These are phyloP conservation scores for Anolis apletophallus DNA, from an alignment of 2,797 vertebrate species.

Conservation along the genomic window DNA sequence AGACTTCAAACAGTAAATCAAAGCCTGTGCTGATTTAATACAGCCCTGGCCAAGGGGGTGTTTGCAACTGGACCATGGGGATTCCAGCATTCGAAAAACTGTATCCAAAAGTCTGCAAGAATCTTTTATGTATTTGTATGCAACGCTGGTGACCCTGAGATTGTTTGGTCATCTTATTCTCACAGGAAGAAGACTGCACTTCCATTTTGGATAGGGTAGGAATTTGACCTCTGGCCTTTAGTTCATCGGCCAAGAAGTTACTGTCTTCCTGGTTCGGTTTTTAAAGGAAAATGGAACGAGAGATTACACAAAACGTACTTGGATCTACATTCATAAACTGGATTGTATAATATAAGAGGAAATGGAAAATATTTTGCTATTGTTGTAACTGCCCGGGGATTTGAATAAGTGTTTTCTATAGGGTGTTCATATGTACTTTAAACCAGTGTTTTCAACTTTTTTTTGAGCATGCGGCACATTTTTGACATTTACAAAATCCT, in stretches of 20 bases:
- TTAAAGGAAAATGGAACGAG: background rate
- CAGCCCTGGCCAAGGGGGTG: background rate
- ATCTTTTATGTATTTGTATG: slow-evolving; percentile 75
- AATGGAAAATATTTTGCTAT: background rate
- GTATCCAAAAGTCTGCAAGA: slow-evolving; percentile 59
- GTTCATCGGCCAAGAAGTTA: slow-evolving; percentile 39
- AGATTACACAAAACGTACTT: background rate
- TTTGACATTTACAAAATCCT: too few species aligned
- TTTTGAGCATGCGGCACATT: too few species aligned
- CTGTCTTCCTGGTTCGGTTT: slow-evolving; percentile 31
- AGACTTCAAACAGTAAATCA: slow-evolving; percentile 3
- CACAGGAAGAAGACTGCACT: slow-evolving; percentile 74
- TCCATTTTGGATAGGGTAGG: slow-evolving; percentile 68
- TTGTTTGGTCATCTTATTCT: slow-evolving; percentile 76
- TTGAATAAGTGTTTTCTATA: background rate
- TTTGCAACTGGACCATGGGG: background rate
- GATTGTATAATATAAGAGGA: background rate
- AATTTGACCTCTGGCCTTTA: slow-evolving; percentile 74
- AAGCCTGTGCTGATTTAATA: slow-evolving; percentile 1
- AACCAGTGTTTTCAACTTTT: too few species aligned
- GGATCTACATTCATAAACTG: background rate
- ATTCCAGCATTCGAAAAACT: slow-evolving; percentile 4
- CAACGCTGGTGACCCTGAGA: slow-evolving; percentile 69
- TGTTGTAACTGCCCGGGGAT: background rate
- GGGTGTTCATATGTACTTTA: background rate